Evolutionary conservation across 2,797 vertebrate genomes (phyloP).

Genomic region (Chelon auratus): DNA sequence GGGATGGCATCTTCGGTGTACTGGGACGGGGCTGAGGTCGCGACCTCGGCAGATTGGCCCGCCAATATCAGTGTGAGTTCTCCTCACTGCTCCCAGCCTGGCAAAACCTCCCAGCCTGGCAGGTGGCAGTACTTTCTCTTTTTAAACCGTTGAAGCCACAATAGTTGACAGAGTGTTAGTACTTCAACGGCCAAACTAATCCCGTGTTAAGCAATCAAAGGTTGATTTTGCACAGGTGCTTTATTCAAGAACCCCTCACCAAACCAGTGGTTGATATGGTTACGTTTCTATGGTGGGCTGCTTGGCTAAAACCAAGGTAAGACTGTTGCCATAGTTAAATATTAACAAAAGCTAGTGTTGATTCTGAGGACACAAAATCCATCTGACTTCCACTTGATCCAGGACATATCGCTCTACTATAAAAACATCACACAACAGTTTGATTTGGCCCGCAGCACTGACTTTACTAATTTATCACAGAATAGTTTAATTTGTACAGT

Average conservation of each 20-base stretch:
- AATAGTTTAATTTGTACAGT: not conserved
- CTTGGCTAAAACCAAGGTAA: constrained; percentile 15
- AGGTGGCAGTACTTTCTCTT: constrained; percentile 46
- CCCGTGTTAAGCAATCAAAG: constrained; percentile 30
- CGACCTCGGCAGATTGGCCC: constrained; percentile 54
- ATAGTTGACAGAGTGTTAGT: constrained; percentile 40
- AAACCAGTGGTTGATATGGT: constrained; percentile 28
- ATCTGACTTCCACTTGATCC: not conserved
- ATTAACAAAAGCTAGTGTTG: constrained; percentile 23
- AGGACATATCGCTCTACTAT: not conserved
- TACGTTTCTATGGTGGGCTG: constrained; percentile 4
- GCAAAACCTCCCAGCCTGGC: constrained; percentile 29
- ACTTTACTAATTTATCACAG: not conserved
- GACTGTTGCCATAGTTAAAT: constrained; percentile 24
- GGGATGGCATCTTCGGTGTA: constrained; percentile 31
- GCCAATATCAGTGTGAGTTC: constrained; percentile 33
- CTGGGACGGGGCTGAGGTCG: constrained; percentile 51
- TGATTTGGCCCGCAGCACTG: no score
- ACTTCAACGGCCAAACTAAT: constrained; percentile 16
- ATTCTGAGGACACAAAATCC: not conserved
- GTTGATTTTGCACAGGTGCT: constrained; percentile 29
- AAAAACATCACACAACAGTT: not conserved
- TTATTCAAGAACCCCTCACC: constrained; percentile 1
- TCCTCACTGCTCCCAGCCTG: constrained; percentile 36
- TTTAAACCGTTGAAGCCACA: constrained; percentile 32